These are phyloP conservation scores for Crotalus viridis DNA, from an alignment of 2,113 vertebrate species.

Conservation along the genomic window DNA sequence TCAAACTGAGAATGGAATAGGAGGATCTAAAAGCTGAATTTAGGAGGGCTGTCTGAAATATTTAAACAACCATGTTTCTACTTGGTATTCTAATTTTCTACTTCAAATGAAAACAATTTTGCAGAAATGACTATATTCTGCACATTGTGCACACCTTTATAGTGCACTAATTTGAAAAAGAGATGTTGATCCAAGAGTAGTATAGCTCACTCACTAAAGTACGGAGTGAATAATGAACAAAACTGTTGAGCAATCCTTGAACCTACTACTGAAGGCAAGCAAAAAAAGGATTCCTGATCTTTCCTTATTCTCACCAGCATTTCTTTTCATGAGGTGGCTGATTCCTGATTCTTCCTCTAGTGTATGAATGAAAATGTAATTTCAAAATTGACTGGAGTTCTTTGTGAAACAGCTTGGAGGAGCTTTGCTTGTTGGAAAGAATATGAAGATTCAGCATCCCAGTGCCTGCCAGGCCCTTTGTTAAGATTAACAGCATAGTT, in stretches of 20 bases:
- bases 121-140: neutral
- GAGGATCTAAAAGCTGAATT: neutral
- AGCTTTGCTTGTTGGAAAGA: conserved; percentile 72
- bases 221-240: neutral
- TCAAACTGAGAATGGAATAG: neutral
- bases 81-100: neutral
- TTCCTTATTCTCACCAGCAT: conserved; percentile 5
- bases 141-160: neutral
- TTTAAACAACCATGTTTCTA: neutral
- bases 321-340: conserved; percentile 27
- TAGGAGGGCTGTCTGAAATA: neutral
- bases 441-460: conserved; percentile 71
- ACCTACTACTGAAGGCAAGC: neutral
- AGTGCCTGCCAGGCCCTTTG: conserved; percentile 73
- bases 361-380: conserved; percentile 76
- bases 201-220: neutral
- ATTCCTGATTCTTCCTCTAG: conserved; percentile 65
- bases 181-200: neutral
- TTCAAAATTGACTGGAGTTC: conserved; percentile 68
- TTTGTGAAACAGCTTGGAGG: conserved; percentile 72
- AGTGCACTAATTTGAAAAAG: neutral
- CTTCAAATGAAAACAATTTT: neutral
- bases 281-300: neutral
- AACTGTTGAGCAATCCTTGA: fast-evolving
- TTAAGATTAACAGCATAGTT: conserved; percentile 76